phyloP scores from a whole-genome alignment of 2,888 invertebrate genomes.

The Digitonthophagus gazella region DNA sequence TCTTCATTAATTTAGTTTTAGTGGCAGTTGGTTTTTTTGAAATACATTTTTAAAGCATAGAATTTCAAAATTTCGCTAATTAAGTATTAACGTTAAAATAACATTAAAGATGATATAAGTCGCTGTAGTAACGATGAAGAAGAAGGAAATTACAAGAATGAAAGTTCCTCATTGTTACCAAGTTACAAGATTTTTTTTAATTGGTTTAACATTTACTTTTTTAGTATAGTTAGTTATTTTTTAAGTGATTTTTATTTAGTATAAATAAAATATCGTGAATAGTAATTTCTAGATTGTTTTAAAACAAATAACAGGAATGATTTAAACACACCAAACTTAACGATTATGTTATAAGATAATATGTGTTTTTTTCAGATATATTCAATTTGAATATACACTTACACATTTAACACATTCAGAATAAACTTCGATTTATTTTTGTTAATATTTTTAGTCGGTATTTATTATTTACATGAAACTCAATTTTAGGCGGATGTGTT shows the following conservation, averaged over 20 bases:
- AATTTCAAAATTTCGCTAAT: too few species aligned
- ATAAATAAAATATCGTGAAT: background rate
- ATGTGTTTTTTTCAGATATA: background rate
- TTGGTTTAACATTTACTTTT: conserved; percentile 4
- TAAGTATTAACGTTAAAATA: background rate
- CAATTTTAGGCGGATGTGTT: conserved; percentile 20
- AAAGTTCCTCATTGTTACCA: background rate
- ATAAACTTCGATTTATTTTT: conserved; percentile 32
- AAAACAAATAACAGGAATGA: background rate
- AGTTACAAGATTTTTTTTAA: background rate
- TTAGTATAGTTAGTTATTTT: conserved; percentile 2
- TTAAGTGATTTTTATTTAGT: background rate
- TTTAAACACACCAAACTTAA: background rate
- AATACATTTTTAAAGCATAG: background rate
- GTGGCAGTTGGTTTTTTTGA: conserved; percentile 9
- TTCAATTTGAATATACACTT: conserved; percentile 30
- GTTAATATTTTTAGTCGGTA: conserved; percentile 20
- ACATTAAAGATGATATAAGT: background rate
- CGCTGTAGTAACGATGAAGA: background rate
- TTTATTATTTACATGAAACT: conserved; percentile 17
- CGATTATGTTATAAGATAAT: background rate
- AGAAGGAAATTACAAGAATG: background rate
- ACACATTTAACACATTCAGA: conserved; percentile 44
- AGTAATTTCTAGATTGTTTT: background rate
- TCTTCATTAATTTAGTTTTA: conserved; percentile 2